These are phyloP conservation scores for Thereuonema tuberculata DNA, from an alignment of 1,140 invertebrate species.

Conservation along the genomic window DNA sequence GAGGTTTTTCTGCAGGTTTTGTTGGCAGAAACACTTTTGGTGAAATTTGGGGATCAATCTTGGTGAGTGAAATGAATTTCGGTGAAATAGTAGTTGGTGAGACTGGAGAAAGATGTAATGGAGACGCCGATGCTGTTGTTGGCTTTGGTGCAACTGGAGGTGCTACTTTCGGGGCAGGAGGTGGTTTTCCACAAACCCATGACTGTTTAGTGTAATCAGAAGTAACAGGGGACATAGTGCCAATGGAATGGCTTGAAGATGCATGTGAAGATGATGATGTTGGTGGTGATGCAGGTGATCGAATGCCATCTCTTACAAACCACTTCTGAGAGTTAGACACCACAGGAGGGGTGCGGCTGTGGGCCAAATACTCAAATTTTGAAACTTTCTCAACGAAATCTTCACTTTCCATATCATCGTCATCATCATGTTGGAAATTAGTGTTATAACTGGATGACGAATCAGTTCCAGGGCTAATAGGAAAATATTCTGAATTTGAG, in stretches of 20 bases:
- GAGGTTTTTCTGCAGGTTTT: not conserved
- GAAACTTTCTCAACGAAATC: constrained; percentile 27
- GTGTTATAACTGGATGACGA: no score
- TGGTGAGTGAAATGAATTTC: not conserved
- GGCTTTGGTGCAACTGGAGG: not conserved
- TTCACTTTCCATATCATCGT: constrained; percentile 23
- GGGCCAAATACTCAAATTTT: constrained; percentile 24
- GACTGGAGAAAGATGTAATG: not conserved
- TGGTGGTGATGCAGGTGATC: constrained; percentile 11
- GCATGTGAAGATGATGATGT: not conserved
- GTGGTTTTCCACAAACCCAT: not conserved
- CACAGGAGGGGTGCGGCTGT: constrained; percentile 15
- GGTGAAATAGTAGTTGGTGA: not conserved
- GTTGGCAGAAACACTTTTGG: constrained; percentile 12
- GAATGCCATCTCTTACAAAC: constrained; percentile 18
- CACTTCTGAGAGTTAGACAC: constrained; percentile 13
- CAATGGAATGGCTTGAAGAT: no score
- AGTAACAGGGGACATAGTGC: no score
- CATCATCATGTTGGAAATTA: no score
- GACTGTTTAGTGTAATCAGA: no score
- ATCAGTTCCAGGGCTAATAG: no score
- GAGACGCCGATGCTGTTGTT: not conserved
- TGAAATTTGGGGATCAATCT: constrained; percentile 10
- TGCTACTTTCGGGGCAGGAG: not conserved
- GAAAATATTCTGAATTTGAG: no score